Conservation (phyloP, 2,113 vertebrate species). For the Tichodroma muraria region DNA sequence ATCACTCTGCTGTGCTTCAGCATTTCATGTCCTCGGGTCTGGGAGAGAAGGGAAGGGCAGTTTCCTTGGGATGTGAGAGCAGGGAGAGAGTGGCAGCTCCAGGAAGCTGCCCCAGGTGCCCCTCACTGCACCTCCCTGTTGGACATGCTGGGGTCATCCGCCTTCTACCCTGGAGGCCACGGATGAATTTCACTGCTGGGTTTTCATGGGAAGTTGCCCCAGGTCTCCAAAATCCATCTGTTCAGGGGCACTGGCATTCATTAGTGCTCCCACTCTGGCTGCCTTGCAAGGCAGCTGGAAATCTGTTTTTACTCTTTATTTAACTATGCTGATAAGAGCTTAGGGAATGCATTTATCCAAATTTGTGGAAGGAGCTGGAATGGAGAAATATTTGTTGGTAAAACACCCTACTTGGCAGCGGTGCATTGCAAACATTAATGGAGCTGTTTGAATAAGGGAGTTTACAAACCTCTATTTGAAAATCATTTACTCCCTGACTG, state of each 20-base stretch:
- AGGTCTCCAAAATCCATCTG: background rate
- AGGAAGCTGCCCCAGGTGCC: accelerated
- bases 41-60: background rate
- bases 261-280: background rate
- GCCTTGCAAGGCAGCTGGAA: background rate
- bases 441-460: slow-evolving; percentile 58
- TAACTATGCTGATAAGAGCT: slow-evolving; percentile 44
- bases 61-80: background rate
- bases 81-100: background rate
- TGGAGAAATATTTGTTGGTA: slow-evolving; percentile 46
- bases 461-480: slow-evolving; percentile 18
- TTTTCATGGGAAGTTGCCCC: background rate
- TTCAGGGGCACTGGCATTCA: background rate
- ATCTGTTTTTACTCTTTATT: background rate
- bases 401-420: slow-evolving; percentile 54
- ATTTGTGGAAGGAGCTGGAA: slow-evolving; percentile 30
- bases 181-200: background rate
- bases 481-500: slow-evolving; percentile 58
- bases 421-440: slow-evolving; percentile 10
- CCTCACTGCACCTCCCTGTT: accelerated
- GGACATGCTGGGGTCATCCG: background rate
- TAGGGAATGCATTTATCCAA: slow-evolving; percentile 57
- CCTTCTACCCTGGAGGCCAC: background rate
- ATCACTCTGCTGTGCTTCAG: background rate
- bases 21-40: accelerated